Base-by-base conservation (phyloP, 53 echinoderm and acorn worm species). In the Stichopus horrens region DNA sequence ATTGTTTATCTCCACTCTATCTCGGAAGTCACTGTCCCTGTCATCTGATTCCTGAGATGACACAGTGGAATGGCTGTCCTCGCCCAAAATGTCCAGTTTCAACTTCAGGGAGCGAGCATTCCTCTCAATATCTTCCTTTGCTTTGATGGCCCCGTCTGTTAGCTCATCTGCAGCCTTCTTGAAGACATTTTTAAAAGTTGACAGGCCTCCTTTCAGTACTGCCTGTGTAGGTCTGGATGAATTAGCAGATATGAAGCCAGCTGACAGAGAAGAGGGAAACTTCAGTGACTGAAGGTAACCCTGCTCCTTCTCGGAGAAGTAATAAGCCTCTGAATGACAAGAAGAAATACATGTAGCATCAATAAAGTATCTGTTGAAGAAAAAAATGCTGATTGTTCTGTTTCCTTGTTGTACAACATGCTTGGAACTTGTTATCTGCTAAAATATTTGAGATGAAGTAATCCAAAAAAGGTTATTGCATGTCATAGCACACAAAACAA, bases 161-260 rank as follows among this genome's bases (percentile, higher is more conserved):
- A 96, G 53, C 57, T 94, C 96, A 86, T 96, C 96, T 7, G 92
- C 93, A 71, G 94, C 94, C 71, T 94, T 96, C 58, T 88, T 90
- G 77, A 96, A 93, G 74, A 96, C 92, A 23, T 86, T 91, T 66
- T 83, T 90, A 63, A 96, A 57, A 21, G 92, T 88, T 5, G 86
- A 86, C 59, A 92, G 75, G 56, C 92, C 90, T 53, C 90, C 86
- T 87, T 74, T 92, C 60, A 92, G 59, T 9, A 58, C 85, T 21
- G 66, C 67, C 23, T 66, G 85, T 23, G 20, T 85, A 0, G 21
- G 9, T 21, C n/a, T 21, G 10, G 85, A 85, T 23, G 67, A 11
- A 67, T 67, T 66, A 2, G 13, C 85, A 51, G 85, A 67, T 21
- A 59, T 23, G 20, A 58, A 58, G 21, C 85, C 52, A 0, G 85